Conservation (phyloP, 2,113 vertebrate genomes). For the Todiramphus chloris region DNA sequence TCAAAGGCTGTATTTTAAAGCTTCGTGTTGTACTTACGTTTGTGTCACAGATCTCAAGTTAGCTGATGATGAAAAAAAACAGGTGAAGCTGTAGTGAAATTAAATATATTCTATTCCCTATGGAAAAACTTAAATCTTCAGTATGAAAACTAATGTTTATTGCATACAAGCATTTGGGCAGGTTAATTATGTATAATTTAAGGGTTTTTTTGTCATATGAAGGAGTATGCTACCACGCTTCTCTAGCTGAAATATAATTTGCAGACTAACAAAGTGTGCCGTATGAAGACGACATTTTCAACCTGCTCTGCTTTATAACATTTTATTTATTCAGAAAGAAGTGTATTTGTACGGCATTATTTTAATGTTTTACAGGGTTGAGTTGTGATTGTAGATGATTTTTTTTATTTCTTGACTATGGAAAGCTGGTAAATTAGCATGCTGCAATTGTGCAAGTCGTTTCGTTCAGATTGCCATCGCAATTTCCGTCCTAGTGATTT, state of each 20-base stretch:
- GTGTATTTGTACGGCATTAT: neutral
- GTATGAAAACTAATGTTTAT: neutral
- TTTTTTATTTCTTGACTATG: neutral
- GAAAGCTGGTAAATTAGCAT: neutral
- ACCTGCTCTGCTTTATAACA: neutral
- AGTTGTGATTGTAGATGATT: neutral
- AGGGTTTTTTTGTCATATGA: neutral
- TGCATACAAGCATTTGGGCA: neutral
- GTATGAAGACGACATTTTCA: neutral
- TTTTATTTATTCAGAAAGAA: neutral
- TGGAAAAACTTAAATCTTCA: neutral
- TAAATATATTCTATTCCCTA: neutral
- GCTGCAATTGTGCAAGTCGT: neutral
- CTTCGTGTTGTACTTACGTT: neutral
- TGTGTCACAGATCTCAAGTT: neutral
- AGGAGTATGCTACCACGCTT: neutral
- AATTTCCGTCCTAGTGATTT: neutral
- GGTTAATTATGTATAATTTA: neutral
- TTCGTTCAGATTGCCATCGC: neutral
- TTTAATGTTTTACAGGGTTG: neutral
- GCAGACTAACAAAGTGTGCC: neutral
- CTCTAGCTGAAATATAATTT: neutral
- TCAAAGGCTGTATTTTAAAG: neutral
- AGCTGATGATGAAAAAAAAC: neutral
- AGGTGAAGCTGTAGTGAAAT: neutral